Conservation (phyloP, 30 jellyfish, hydroid and myxozoan species). For the Mastigias papua region DNA sequence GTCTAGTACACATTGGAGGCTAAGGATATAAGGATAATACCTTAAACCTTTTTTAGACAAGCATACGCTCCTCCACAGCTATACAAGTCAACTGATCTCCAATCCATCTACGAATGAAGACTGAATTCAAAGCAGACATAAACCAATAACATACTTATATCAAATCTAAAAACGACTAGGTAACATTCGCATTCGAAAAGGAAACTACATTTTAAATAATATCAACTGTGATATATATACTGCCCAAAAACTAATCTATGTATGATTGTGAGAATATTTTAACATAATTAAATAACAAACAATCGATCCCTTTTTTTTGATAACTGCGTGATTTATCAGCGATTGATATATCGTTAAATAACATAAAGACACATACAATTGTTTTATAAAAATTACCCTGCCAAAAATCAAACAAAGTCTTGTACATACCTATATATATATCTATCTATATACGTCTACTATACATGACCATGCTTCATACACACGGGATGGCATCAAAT, state of each 20-base stretch:
- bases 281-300: constrained; percentile 68
- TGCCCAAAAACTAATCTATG: constrained; percentile 67
- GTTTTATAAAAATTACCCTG: constrained; percentile 69
- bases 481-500: neutral
- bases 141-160: constrained; percentile 30
- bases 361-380: constrained; percentile 71
- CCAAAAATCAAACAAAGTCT: constrained; percentile 38
- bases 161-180: constrained; percentile 32
- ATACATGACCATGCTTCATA: neutral
- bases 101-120: neutral
- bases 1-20: too few species aligned
- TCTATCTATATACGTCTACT: neutral
- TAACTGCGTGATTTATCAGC: constrained; percentile 71
- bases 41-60: too few species aligned
- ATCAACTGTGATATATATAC: constrained; percentile 69
- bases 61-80: too few species aligned
- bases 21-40: too few species aligned
- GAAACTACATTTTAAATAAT: constrained; percentile 63
- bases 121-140: constrained; percentile 49
- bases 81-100: constrained; percentile 19
- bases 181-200: constrained; percentile 50
- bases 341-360: constrained; percentile 69
- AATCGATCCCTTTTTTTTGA: constrained; percentile 56
- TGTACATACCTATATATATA: neutral
- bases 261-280: constrained; percentile 36